Conservation (phyloP, 1,140 invertebrate species). For the Drosophila pseudoananassae region DNA sequence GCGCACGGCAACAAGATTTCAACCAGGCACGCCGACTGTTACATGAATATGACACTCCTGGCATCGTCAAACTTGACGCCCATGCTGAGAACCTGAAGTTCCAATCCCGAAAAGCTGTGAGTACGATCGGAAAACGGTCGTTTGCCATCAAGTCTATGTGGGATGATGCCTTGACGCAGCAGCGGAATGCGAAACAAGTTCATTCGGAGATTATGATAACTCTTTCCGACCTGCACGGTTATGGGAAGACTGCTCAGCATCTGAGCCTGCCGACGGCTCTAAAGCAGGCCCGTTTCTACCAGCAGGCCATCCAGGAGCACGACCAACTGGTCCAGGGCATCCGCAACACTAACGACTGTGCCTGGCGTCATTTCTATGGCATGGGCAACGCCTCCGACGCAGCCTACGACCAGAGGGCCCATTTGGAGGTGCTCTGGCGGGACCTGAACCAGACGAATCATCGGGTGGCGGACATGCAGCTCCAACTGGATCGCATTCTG, state of each 20-base stretch:
- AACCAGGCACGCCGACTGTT: constrained; percentile 64
- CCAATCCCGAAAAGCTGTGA: constrained; percentile 63
- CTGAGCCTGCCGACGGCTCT: constrained; percentile 74
- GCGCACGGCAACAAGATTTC: constrained; percentile 84
- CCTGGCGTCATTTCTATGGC: constrained; percentile 69
- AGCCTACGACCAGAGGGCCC: constrained; percentile 78
- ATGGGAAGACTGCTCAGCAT: constrained; percentile 72
- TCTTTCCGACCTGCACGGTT: constrained; percentile 59
- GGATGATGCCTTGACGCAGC: constrained; percentile 49
- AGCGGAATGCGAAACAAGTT: constrained; percentile 37
- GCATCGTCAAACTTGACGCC: constrained; percentile 68
- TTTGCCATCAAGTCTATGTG: constrained; percentile 51
- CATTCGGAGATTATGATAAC: constrained; percentile 56
- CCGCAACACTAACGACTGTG: constrained; percentile 65
- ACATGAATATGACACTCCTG: constrained; percentile 60
- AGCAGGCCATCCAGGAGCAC: constrained; percentile 70
- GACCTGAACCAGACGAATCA: constrained; percentile 72
- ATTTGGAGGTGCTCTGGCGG: constrained; percentile 72
- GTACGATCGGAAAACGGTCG: constrained; percentile 59
- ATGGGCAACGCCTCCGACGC: constrained; percentile 78
- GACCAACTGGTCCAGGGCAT: constrained; percentile 60
- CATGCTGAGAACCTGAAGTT: constrained; percentile 77
- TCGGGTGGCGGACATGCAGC: constrained; percentile 73
- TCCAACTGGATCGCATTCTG: constrained; percentile 81
- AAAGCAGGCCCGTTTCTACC: constrained; percentile 73